phyloP scores from a whole-genome alignment of 2,113 vertebrate genomes.

The Rhynchomys soricoides region DNA sequence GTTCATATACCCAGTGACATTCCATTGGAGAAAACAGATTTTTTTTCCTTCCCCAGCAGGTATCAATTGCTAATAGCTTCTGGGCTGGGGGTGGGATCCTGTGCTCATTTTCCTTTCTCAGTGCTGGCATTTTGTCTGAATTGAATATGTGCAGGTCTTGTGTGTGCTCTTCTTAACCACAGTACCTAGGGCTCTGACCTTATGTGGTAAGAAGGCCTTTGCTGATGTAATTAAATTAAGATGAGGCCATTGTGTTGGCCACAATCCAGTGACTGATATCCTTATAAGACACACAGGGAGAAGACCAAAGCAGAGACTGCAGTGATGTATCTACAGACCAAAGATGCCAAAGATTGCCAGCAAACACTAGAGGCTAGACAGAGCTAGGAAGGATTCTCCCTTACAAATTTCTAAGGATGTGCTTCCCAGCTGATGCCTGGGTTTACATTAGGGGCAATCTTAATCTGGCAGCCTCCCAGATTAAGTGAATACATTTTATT shows the following conservation, averaged over 20 bases:
- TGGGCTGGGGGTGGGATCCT: background rate
- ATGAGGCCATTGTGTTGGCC: slow-evolving; percentile 38
- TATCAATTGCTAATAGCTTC: background rate
- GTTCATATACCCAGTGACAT: background rate
- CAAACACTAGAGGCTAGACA: slow-evolving; percentile 19
- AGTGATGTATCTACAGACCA: background rate
- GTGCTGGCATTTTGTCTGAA: background rate
- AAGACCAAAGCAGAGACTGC: slow-evolving; percentile 36
- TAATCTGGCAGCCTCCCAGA: background rate
- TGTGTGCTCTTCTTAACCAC: background rate
- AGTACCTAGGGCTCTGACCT: slow-evolving; percentile 22
- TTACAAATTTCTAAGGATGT: background rate
- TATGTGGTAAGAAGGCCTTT: slow-evolving; percentile 33
- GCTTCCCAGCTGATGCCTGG: background rate
- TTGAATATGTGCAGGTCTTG: background rate
- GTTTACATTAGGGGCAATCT: background rate
- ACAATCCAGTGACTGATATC: slow-evolving; percentile 6
- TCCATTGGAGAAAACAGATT: background rate
- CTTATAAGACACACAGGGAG: background rate
- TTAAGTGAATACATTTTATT: slow-evolving; percentile 46
- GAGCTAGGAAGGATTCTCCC: background rate
- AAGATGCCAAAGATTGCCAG: background rate
- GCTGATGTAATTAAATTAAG: slow-evolving; percentile 47
- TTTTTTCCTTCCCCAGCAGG: background rate
- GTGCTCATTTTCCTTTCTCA: background rate